These are phyloP conservation scores for Intellagama lesueurii DNA, from an alignment of 2,797 vertebrate species.

Conservation along the genomic window DNA sequence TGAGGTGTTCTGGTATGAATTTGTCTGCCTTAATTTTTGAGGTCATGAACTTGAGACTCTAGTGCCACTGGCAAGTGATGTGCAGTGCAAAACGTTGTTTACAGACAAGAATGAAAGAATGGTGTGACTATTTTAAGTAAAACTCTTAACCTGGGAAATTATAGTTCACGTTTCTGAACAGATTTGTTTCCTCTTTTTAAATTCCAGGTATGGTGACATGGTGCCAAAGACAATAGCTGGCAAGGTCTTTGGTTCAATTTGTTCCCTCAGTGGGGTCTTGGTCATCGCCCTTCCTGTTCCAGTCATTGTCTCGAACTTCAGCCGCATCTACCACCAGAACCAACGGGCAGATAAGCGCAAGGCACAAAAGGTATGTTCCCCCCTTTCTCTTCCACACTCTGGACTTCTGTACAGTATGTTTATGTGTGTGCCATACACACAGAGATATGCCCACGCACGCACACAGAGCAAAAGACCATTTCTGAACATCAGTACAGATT, in stretches of 20 bases:
- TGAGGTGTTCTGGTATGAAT: neutral
- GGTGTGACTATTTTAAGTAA: neutral
- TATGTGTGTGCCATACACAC: neutral
- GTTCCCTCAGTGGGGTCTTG: slow-evolving; percentile 93
- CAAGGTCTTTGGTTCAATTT: slow-evolving; percentile 95
- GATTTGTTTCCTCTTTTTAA: slow-evolving; percentile 53
- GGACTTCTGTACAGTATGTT: neutral
- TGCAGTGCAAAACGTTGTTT: slow-evolving; percentile 22
- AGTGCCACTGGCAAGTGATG: neutral
- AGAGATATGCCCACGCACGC: too few species aligned
- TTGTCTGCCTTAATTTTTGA: neutral
- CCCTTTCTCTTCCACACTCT: neutral
- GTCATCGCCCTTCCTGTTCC: slow-evolving; percentile 96
- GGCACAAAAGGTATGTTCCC: slow-evolving; percentile 88
- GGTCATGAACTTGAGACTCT: neutral
- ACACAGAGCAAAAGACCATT: too few species aligned
- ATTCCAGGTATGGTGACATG: slow-evolving; percentile 93
- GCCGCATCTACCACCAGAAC: slow-evolving; percentile 97
- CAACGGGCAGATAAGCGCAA: slow-evolving; percentile 93
- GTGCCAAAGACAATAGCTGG: slow-evolving; percentile 97
- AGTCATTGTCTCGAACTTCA: slow-evolving; percentile 98
- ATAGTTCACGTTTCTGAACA: slow-evolving; percentile 1
- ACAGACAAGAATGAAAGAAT: slow-evolving; percentile 24
- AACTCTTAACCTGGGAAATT: neutral
- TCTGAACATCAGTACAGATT: neutral